Percentiles rank a stretch among this genome's conserved stretches.
phyloP scores from a whole-genome alignment of 2,113 vertebrate genomes.

The Oreochromis tanganicae region DNA sequence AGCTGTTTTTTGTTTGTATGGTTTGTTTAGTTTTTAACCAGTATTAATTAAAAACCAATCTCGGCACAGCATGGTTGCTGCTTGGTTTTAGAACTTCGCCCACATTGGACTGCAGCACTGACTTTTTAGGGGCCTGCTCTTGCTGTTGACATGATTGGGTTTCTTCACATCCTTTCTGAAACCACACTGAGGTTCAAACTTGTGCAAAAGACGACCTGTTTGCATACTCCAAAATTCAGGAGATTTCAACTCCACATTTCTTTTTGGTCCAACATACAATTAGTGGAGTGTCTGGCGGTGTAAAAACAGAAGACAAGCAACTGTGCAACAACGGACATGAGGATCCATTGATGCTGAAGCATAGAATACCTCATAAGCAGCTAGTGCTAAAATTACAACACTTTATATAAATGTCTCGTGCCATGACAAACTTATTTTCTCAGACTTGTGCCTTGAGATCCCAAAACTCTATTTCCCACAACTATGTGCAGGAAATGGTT shows the following conservation, averaged over 20 bases:
- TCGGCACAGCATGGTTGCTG: background rate
- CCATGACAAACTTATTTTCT: slow-evolving; percentile 29
- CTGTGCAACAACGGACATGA: background rate
- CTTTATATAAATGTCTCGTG: slow-evolving; percentile 26
- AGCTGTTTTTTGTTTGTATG: background rate
- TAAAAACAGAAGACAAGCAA: slow-evolving; percentile 36
- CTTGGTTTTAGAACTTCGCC: background rate
- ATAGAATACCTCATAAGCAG: slow-evolving; percentile 30
- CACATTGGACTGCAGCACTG: background rate
- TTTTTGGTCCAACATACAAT: slow-evolving; percentile 51
- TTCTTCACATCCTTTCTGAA: slow-evolving; percentile 32
- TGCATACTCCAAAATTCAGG: background rate
- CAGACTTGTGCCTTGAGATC: slow-evolving; percentile 14
- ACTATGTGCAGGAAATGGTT: slow-evolving; percentile 30
- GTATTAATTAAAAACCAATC: background rate
- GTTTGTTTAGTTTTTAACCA: background rate
- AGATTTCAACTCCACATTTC: slow-evolving; percentile 45
- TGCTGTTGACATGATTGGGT: slow-evolving; percentile 6
- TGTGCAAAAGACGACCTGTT: slow-evolving; percentile 3
- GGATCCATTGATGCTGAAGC: slow-evolving; percentile 3
- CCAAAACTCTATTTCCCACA: slow-evolving; percentile 40
- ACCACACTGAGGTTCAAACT: slow-evolving; percentile 5
- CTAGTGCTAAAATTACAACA: slow-evolving; percentile 42
- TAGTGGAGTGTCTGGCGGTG: slow-evolving; percentile 50
- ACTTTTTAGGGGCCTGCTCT: background rate